Evolutionary conservation across 1,140 invertebrate genomes (phyloP).

Genomic region (Drosophila prosaltans): DNA sequence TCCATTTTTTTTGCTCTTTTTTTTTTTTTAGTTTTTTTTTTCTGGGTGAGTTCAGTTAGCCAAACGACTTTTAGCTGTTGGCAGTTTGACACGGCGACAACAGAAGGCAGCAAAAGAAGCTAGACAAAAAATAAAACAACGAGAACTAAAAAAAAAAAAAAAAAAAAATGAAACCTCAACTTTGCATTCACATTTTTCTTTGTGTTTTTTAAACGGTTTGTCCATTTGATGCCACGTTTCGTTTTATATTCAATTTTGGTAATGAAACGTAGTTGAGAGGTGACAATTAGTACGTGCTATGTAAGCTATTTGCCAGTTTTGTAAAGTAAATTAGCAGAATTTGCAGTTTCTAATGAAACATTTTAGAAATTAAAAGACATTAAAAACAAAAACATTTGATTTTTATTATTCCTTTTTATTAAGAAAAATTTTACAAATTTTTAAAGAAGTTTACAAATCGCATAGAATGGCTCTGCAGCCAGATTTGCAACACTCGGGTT

Average conservation of each 20-base stretch:
- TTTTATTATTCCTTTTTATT: too few species aligned
- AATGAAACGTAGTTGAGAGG: neutral
- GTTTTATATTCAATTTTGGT: slow-evolving; percentile 41
- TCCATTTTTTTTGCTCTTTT: neutral
- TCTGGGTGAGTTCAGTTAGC: slow-evolving; percentile 24
- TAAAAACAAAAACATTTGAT: too few species aligned
- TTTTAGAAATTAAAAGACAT: too few species aligned
- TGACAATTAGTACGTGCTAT: neutral
- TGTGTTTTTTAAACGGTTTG: slow-evolving; percentile 2
- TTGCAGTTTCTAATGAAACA: neutral
- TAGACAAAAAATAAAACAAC: neutral
- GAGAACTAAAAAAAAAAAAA: neutral
- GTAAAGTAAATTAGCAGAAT: neutral
- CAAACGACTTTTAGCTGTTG: slow-evolving; percentile 57
- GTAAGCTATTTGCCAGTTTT: slow-evolving; percentile 22
- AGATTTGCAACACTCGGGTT: neutral
- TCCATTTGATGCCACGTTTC: slow-evolving; percentile 42
- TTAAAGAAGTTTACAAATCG: too few species aligned
- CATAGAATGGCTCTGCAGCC: too few species aligned
- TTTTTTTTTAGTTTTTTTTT: slow-evolving; percentile 16
- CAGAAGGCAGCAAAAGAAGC: slow-evolving; percentile 6
- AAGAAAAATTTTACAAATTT: too few species aligned
- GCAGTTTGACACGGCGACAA: slow-evolving; percentile 56
- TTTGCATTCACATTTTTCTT: slow-evolving; percentile 14
- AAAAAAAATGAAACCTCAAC: slow-evolving; percentile 38